phyloP scores from a whole-genome alignment of 2,113 vertebrate species.

The Gallinago undulata region DNA sequence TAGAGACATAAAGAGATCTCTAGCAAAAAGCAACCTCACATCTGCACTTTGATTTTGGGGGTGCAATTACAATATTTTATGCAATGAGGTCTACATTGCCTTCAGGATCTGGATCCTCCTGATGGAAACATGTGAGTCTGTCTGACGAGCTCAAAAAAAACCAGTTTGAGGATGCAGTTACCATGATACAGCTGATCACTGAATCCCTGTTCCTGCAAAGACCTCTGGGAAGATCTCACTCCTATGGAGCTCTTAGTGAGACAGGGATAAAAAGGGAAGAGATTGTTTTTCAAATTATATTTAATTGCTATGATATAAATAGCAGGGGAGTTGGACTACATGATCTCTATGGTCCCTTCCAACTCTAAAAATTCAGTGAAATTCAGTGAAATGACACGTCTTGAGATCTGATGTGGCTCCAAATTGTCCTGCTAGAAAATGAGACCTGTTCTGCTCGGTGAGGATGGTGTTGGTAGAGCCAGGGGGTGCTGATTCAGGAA shows the following conservation, averaged over 20 bases:
- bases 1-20: neutral
- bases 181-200: accelerated
- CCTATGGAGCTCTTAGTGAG: neutral
- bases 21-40: neutral
- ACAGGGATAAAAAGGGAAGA: neutral
- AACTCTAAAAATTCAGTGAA: no score
- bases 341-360: no score
- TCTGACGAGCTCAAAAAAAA: neutral
- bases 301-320: neutral
- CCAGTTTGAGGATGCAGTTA: neutral
- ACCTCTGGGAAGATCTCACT: neutral
- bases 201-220: neutral
- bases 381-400: neutral
- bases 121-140: neutral
- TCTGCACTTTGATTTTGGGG: accelerated
- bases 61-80: no score
- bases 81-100: accelerated
- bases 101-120: neutral
- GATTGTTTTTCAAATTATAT: neutral
- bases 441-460: neutral
- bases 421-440: neutral
- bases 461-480: neutral
- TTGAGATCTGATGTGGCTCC: neutral
- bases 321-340: no score
- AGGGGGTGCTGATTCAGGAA: neutral